Evolutionary conservation across 2,888 invertebrate species (phyloP), one percentile per base, ranked within the genome.

Genomic region (Tholera decimalis): DNA sequence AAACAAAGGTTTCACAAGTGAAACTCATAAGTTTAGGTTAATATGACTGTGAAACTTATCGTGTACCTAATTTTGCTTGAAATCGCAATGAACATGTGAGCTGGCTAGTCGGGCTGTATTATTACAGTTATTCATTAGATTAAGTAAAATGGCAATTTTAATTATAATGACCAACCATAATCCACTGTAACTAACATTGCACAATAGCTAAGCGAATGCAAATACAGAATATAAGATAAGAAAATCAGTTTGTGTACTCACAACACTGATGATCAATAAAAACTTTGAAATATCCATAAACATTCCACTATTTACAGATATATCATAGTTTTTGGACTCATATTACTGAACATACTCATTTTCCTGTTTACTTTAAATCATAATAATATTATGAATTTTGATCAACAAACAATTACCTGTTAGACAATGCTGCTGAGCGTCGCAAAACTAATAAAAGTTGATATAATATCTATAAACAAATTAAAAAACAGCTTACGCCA

Each of bases 171-270:
- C 28, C 35, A 56, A 57, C 46, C 46, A 26, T 47, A 11, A 47
- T 49, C 33, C 41, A 60, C 35, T 49, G 35, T 49, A 26, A 35
- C 39, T 43, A 71, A 70, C 47, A 60, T 18, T 13, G 0, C 46
- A 7, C 22, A 1, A 59, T 41, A 5, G 22, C 71, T 20, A 20
- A 49, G 71, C 65, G 68, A 68, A 68, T 18, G 18, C 11, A 47
- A 28, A 9, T 44, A n/a, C n/a, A n/a, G 0, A 20, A 15, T 33
- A 11, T 18, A 41, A 11, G 6, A 28, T 1, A 33, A 30, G 22
- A 46, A 22, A 64, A 50, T 39, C 39, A 3, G 8, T 39, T 6
- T 39, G 37, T 18, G 39, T 39, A 18, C 1, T n/a, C 15, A 35
- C 35, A n/a, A 37, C 37, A n/a, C n/a, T n/a, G n/a, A n/a, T n/a